Conservation (phyloP, 2,888 invertebrate species). For the Drosophila anomalata region DNA sequence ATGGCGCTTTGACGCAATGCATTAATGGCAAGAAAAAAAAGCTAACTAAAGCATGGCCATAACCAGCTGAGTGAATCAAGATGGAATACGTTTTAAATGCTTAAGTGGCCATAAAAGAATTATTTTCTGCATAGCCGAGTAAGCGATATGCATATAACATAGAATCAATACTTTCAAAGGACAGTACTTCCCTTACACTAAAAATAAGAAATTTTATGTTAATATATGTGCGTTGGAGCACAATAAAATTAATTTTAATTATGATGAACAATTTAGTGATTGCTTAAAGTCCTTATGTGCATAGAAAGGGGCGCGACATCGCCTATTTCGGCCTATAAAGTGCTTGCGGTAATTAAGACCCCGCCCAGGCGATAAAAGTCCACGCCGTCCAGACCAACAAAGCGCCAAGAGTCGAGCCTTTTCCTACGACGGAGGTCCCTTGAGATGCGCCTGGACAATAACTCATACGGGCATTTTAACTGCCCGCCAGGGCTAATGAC, state of each 20-base stretch:
- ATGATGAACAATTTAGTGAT: constrained; percentile 22
- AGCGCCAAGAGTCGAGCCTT: constrained; percentile 33
- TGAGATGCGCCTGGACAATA: constrained; percentile 60
- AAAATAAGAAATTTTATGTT: constrained; percentile 1
- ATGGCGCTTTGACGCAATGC: constrained; percentile 67
- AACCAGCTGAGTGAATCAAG: constrained; percentile 51
- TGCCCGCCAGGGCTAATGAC: constrained; percentile 66
- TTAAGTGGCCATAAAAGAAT: constrained; percentile 66
- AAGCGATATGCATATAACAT: constrained; percentile 30
- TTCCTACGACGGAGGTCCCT: constrained; percentile 21
- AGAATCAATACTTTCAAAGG: background rate
- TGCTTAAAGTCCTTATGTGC: constrained; percentile 12
- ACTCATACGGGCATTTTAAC: constrained; percentile 75
- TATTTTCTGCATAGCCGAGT: constrained; percentile 26
- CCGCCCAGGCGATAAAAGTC: constrained; percentile 60
- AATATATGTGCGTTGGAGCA: constrained; percentile 1
- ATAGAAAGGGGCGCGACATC: constrained; percentile 28
- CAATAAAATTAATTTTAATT: constrained; percentile 45
- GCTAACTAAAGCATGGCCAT: constrained; percentile 43
- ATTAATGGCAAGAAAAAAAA: constrained; percentile 45
- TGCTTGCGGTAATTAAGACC: constrained; percentile 58
- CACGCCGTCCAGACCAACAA: constrained; percentile 47
- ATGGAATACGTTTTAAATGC: constrained; percentile 55
- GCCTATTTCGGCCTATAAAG: constrained; percentile 65
- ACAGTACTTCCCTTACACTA: background rate